Percentiles rank a stretch among this genome's conserved stretches.
Evolutionary conservation across 2,888 invertebrate genomes (phyloP).

Genomic region (Ichneumon xanthorius): DNA sequence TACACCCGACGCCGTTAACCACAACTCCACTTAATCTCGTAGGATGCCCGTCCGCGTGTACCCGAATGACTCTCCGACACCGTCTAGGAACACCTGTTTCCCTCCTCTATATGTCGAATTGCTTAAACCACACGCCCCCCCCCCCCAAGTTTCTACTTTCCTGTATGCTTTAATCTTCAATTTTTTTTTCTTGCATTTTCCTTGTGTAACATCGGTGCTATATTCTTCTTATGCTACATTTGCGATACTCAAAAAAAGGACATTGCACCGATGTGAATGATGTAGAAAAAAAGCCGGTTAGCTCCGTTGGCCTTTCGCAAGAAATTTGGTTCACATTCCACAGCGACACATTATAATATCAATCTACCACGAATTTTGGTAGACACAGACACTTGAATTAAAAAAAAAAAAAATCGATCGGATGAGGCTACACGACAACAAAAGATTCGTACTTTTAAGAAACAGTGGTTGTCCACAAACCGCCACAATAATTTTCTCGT

Average conservation of each 20-base stretch:
- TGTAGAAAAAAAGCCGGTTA: neutral
- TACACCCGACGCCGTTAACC: constrained; percentile 38
- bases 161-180: constrained; percentile 9
- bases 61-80: constrained; percentile 37
- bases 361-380: neutral
- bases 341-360: neutral
- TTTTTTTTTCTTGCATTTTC: neutral
- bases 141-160: neutral
- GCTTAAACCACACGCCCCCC: neutral
- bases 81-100: constrained; percentile 33
- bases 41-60: constrained; percentile 36
- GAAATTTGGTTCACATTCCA: neutral
- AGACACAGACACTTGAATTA: neutral
- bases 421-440: too few relatives aligned
- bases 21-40: constrained; percentile 34
- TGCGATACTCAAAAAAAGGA: neutral
- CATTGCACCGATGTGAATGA: neutral
- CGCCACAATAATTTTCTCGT: too few relatives aligned
- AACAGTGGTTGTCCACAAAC: too few relatives aligned
- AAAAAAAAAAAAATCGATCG: neutral
- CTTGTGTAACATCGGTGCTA: neutral
- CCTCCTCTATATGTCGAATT: constrained; percentile 36
- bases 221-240: neutral
- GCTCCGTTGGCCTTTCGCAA: neutral
- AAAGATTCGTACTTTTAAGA: neutral